Evolutionary conservation across 2,888 invertebrate species (phyloP), one percentile per base, ranked within the genome.

Genomic region (Acleris emargana): DNA sequence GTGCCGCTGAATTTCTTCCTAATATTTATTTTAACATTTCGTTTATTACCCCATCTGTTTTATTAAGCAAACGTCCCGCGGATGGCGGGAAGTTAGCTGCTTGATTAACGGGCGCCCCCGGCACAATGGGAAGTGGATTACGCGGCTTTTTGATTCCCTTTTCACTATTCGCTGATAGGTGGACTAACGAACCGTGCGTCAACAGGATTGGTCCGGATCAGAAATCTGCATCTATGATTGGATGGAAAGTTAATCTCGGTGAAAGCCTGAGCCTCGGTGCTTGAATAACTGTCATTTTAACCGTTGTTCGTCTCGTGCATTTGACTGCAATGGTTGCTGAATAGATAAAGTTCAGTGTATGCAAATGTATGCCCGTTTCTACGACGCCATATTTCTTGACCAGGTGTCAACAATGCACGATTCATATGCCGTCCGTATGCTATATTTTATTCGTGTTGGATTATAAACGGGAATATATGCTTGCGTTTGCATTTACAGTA

Each of bases 1-100:
- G 72, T 64, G 69, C 73, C 64, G 69, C 73, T 73, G 73, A 73
- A 69, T 74, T 72, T 68, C 72, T 68, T 73, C 78, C 80, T 67
- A 77, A 73, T 77, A 79, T 78, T 77, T 76, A 73, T 77, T 77
- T 73, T 70, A 74, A 72, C 72, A 68, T 73, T 77, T 74, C 72
- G 76, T 77, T 77, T 71, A 76, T 69, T 64, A 67, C 70, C 62
- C 69, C 75, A 76, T 80, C 80, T 80, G 75, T 79, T 76, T 78
- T 60, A 49, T 57, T 63, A 74, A 74, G 76, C 76, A 72, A 77
- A 73, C 73, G 61, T 73, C 55, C 68, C 74, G 70, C 62, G 68
- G 68, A 68, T 47, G 52, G 52, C 22, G 59, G 58, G 68, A 70
- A 71, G 68, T 72, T 73, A 69, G 69, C 60, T 67, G 66, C 57